phyloP scores from a whole-genome alignment of 2,113 vertebrate species.

The Ciconia stormi region DNA sequence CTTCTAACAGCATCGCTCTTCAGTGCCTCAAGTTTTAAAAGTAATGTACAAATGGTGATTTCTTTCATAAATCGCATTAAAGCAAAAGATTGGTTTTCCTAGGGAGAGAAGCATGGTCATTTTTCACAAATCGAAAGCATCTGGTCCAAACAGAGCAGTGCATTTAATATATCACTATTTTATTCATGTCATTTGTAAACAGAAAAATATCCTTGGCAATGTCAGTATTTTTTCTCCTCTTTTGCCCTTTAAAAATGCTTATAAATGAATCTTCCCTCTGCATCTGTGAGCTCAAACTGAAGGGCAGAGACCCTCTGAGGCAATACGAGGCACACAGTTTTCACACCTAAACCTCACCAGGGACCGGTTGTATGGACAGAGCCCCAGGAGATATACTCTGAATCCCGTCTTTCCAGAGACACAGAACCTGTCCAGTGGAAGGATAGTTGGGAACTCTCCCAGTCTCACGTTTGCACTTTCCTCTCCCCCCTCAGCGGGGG shows the following conservation, averaged over 20 bases:
- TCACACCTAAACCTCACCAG: not conserved
- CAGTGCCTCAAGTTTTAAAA: conserved; percentile 53
- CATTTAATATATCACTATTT: conserved; percentile 64
- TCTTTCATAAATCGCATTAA: conserved; percentile 63
- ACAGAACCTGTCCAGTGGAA: not conserved
- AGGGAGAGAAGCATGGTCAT: conserved; percentile 43
- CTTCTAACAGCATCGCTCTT: conserved; percentile 59
- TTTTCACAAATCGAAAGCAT: conserved; percentile 65
- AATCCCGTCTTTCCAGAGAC: not conserved
- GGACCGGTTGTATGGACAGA: not conserved
- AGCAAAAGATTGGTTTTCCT: conserved; percentile 58
- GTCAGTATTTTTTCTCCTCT: conserved; percentile 28
- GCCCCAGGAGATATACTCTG: not conserved
- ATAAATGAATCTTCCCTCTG: conserved; percentile 18
- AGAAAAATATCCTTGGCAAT: conserved; percentile 49
- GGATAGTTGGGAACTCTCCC: not conserved
- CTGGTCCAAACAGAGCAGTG: conserved; percentile 40
- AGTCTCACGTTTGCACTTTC: not conserved
- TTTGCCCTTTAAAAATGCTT: conserved; percentile 47
- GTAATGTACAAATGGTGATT: conserved; percentile 64
- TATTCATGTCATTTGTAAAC: conserved; percentile 56
- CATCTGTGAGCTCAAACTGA: not conserved
- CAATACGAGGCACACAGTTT: not conserved
- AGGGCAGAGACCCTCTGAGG: not conserved
- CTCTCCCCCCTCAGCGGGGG: not conserved